Percentiles rank a stretch among this genome's conserved stretches.
These are phyloP conservation scores for Nannospalax galili DNA, from an alignment of 2,113 vertebrate species.

Conservation along the genomic window DNA sequence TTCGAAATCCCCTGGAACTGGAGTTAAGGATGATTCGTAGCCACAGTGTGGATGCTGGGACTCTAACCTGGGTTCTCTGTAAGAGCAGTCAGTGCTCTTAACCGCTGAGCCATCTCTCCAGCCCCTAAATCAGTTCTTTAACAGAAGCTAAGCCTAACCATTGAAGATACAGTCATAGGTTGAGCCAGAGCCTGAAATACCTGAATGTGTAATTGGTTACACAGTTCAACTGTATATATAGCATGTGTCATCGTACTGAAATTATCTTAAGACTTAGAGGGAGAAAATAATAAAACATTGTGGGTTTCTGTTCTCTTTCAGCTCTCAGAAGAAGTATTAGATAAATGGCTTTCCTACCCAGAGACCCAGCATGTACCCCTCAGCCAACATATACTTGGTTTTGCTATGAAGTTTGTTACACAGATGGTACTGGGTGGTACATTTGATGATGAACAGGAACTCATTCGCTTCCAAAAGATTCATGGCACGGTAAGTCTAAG, in stretches of 20 bases:
- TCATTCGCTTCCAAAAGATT: conserved; percentile 94
- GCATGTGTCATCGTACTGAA: background rate
- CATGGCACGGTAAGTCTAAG: conserved; percentile 91
- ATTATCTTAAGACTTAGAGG: conserved; percentile 18
- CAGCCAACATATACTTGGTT: conserved; percentile 94
- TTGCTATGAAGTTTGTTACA: conserved; percentile 95
- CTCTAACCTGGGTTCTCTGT: too few species aligned
- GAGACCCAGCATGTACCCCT: conserved; percentile 94
- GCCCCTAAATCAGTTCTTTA: background rate
- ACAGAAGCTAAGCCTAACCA: background rate
- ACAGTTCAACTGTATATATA: background rate
- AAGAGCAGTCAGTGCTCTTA: too few species aligned
- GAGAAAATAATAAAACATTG: background rate
- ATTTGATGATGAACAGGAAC: conserved; percentile 91
- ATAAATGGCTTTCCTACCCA: conserved; percentile 93
- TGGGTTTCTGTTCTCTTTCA: conserved; percentile 80
- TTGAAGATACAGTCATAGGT: background rate
- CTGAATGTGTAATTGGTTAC: background rate
- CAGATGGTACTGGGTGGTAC: conserved; percentile 93
- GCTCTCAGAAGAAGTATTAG: conserved; percentile 94
- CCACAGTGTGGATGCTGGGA: too few species aligned
- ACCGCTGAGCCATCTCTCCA: too few species aligned
- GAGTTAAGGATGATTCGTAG: too few species aligned
- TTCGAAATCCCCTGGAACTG: too few species aligned
- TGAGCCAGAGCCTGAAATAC: background rate